Evolutionary conservation across 1,140 invertebrate species (phyloP).

Genomic region (Bradynema listronoti): DNA sequence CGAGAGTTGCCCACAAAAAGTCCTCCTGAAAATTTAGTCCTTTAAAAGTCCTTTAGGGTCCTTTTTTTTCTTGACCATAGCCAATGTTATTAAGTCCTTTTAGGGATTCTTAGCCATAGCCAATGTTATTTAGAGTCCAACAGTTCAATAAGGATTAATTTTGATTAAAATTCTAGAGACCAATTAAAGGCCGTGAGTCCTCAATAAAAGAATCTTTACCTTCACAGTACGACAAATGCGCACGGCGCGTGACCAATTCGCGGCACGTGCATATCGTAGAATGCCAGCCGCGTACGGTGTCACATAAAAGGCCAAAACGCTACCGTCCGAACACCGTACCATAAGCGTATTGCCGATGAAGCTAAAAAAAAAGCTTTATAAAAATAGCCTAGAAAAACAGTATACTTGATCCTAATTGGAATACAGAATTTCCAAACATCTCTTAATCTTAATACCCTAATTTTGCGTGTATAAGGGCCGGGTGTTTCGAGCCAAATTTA

Average conservation of each 20-base stretch:
- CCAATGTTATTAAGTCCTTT: too few species aligned
- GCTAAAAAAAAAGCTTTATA: slow-evolving; percentile 61
- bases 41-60: slow-evolving; percentile 33
- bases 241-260: slow-evolving; percentile 71
- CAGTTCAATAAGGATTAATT: too few species aligned
- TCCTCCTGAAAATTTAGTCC: slow-evolving; percentile 64
- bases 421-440: too few species aligned
- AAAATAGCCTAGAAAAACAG: too few species aligned
- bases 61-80: too few species aligned
- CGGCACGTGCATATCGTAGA: slow-evolving; percentile 65
- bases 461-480: too few species aligned
- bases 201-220: slow-evolving; percentile 62
- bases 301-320: slow-evolving; percentile 65
- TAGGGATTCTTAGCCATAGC: too few species aligned
- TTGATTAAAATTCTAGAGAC: slow-evolving; percentile 22
- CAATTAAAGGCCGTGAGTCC: too few species aligned
- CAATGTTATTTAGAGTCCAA: too few species aligned
- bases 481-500: too few species aligned
- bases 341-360: slow-evolving; percentile 74
- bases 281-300: slow-evolving; percentile 68
- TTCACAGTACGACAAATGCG: slow-evolving; percentile 72
- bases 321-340: slow-evolving; percentile 68
- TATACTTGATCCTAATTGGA: too few species aligned
- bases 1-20: slow-evolving; percentile 79
- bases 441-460: too few species aligned